Percentiles rank a stretch among this genome's conserved stretches.
phyloP scores from a whole-genome alignment of 2,797 vertebrate species.

The Odontamblyopus lacepedii region DNA sequence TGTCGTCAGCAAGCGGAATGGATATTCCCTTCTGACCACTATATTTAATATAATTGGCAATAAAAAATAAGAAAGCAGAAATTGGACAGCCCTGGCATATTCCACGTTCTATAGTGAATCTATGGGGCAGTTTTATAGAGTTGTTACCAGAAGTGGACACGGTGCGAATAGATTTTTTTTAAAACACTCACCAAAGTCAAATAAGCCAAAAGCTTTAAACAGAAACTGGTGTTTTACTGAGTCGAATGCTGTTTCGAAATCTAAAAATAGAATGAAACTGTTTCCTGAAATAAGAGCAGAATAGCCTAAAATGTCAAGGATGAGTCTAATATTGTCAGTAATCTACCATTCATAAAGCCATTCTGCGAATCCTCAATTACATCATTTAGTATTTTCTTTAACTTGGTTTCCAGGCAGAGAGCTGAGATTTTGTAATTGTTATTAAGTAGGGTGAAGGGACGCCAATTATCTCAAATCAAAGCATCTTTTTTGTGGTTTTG shows the following conservation, averaged over 20 bases:
- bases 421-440: not conserved
- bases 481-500: constrained; percentile 3
- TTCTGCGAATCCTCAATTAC: not conserved
- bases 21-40: not conserved
- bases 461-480: not conserved
- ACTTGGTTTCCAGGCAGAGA: not conserved
- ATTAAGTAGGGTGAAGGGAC: not conserved
- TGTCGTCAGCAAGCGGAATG: not conserved
- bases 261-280: no score
- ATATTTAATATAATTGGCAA: not conserved
- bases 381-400: not conserved
- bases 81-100: not conserved
- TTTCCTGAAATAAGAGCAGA: no score
- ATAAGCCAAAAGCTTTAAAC: not conserved
- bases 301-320: no score
- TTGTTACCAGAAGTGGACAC: no score
- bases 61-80: not conserved
- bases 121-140: not conserved
- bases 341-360: not conserved
- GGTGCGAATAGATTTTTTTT: not conserved
- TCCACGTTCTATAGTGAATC: not conserved
- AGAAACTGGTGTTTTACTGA: no score
- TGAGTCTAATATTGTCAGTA: no score
- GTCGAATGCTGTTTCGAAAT: no score
- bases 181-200: not conserved